These are phyloP conservation scores for Anastrepha obliqua DNA, from an alignment of 1,140 invertebrate genomes.

Conservation along the genomic window DNA sequence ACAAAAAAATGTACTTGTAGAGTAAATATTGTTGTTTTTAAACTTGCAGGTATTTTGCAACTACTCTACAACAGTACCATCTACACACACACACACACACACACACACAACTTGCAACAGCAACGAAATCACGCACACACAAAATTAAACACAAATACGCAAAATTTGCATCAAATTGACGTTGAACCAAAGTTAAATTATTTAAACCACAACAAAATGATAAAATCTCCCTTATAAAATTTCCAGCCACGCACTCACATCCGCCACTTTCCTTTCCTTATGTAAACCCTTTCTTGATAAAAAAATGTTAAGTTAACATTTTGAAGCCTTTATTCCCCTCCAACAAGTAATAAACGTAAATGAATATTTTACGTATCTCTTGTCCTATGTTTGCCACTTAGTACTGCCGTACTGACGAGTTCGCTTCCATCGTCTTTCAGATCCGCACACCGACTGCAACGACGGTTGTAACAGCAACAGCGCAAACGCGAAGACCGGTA, in stretches of 20 bases:
- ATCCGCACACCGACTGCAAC: constrained; percentile 66
- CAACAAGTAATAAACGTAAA: constrained; percentile 17
- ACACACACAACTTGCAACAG: constrained; percentile 1
- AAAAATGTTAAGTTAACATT: not conserved
- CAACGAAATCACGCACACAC: not conserved
- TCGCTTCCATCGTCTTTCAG: constrained; percentile 57
- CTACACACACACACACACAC: not conserved
- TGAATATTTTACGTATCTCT: not conserved
- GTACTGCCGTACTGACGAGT: not conserved
- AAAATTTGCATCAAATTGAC: constrained; percentile 27
- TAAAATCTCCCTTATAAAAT: not conserved
- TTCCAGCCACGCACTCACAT: constrained; percentile 21
- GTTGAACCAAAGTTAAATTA: not conserved
- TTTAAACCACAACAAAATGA: not conserved
- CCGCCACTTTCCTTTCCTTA: constrained; percentile 11
- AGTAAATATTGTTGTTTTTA: constrained; percentile 34
- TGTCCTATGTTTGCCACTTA: not conserved
- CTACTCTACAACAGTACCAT: not conserved
- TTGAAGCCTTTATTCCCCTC: not conserved
- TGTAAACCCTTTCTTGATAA: not conserved
- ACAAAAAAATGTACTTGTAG: not conserved
- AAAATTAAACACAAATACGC: constrained; percentile 40
- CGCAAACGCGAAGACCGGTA: constrained; percentile 67
- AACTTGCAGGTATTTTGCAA: not conserved
- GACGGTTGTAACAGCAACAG: constrained; percentile 51